These are phyloP conservation scores for Drosophila auraria DNA, from an alignment of 1,140 invertebrate species.

Conservation along the genomic window DNA sequence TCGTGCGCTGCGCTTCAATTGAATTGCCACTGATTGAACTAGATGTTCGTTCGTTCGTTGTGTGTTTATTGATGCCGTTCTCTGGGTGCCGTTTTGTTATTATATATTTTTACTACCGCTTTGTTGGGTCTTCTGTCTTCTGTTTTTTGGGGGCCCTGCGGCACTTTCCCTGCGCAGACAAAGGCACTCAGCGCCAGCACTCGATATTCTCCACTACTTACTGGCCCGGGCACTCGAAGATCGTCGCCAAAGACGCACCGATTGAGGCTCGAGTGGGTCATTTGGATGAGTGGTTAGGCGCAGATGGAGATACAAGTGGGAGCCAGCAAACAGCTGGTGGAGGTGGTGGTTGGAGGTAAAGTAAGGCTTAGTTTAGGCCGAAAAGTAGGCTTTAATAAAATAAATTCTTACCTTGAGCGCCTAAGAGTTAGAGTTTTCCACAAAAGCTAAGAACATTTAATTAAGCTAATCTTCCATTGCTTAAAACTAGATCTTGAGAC, in stretches of 20 bases:
- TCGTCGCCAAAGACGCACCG: conserved; percentile 25
- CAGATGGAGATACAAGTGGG: conserved; percentile 2
- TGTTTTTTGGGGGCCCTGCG: conserved; percentile 12
- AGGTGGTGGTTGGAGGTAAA: background rate
- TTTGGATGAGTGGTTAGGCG: background rate
- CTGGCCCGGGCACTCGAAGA: conserved; percentile 7
- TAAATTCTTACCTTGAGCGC: background rate
- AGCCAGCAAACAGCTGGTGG: background rate
- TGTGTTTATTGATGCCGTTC: conserved; percentile 2
- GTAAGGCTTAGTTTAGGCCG: background rate
- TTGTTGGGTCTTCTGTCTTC: conserved; percentile 4
- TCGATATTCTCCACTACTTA: conserved; percentile 6
- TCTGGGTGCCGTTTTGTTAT: background rate
- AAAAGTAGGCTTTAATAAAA: conserved; percentile 18
- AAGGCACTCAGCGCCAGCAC: conserved; percentile 10
- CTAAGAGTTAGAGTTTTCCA: too few species aligned
- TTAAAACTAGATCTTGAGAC: too few species aligned
- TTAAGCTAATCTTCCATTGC: too few species aligned
- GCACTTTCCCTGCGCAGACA: conserved; percentile 32
- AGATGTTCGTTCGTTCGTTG: conserved; percentile 12
- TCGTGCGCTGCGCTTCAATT: conserved; percentile 9
- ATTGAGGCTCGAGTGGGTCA: conserved; percentile 21
- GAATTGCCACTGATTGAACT: conserved; percentile 40
- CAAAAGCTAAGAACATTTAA: too few species aligned
- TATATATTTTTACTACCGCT: conserved; percentile 5